Evolutionary conservation across 2,113 vertebrate species (phyloP), one percentile per base, ranked within the genome.

Genomic region (Psilopogon haemacephalus): DNA sequence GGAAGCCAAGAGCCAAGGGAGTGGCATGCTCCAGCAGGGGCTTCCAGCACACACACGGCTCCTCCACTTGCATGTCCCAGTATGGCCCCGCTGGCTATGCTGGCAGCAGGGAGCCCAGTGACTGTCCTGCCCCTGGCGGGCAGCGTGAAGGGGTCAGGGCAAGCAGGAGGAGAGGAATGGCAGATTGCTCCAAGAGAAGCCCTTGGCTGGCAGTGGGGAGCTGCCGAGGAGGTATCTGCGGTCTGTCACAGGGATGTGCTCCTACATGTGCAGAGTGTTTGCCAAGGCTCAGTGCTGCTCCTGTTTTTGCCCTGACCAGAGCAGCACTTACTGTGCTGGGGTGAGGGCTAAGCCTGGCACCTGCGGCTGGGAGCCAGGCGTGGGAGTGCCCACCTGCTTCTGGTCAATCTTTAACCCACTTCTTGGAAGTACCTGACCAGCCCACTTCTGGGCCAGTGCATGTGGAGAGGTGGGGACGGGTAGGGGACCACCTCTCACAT

Each of bases 1-100:
- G 94, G 95, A 97, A 96, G 86, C 94, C 5, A 60, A 80, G 84
- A 80, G 87, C 92, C 86, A 52, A 38, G 89, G 88, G 79, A 90
- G 56, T 38, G 0, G 88, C 32, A 12, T 89, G 78, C 94, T 93
- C 65, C 76, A 86, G 71, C 46, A 84, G 81, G 50, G 21, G 7
- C 60, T 91, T 86, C 40, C 44, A 93, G 85, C 5, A 2, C 0
- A 1, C 60, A 17, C 0, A 4, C 17, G 0, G 59, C 71, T 91
- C 59, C 84, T 33, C 56, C 1, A 2, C 64, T 16, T 46, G 88
- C 7, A 9, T 88, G 84, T 93, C 91, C 93, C 70, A 73, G 77
- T 11, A 0, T 72, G 93, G 91, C 87, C 91, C 55, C 0, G 1
- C 59, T 0, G 52, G 33, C 86, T 40, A 69, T 40, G 90, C 59